Evolutionary conservation across 2,113 vertebrate genomes (phyloP).

Genomic region (Stigmatopora argus): DNA sequence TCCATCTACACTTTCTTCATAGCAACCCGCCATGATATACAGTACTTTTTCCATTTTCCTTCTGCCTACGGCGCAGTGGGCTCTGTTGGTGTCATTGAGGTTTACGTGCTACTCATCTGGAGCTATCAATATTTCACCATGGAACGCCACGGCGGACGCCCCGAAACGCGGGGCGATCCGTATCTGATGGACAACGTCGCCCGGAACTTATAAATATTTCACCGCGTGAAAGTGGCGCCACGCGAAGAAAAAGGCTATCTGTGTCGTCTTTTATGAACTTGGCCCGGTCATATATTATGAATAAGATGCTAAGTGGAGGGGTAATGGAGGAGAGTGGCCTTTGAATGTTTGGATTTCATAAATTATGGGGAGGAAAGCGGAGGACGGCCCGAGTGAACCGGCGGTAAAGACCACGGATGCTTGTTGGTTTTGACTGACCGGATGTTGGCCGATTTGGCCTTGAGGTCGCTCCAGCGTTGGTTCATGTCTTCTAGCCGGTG

Average conservation of each 20-base stretch:
- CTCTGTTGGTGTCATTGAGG: conserved; percentile 24
- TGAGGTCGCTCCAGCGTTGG: conserved; percentile 94
- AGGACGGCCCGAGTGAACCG: background rate
- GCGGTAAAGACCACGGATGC: background rate
- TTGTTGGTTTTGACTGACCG: conserved; percentile 50
- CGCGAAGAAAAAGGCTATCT: conserved; percentile 2
- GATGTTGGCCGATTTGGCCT: conserved; percentile 88
- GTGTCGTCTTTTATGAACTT: conserved; percentile 4
- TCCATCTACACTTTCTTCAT: conserved; percentile 38
- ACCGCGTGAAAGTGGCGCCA: background rate
- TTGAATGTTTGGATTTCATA: background rate
- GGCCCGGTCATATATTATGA: background rate
- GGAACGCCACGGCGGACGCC: background rate
- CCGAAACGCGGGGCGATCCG: background rate
- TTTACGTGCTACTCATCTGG: conserved; percentile 18
- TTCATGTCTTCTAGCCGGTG: conserved; percentile 97
- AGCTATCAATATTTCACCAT: conserved; percentile 17
- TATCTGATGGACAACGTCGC: conserved; percentile 6
- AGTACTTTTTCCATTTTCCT: background rate
- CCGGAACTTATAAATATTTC: background rate
- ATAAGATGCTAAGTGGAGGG: background rate
- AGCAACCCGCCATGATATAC: conserved; percentile 9
- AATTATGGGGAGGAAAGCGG: background rate
- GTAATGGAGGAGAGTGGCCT: background rate
- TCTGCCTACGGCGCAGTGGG: conserved; percentile 21